These are phyloP conservation scores for Cheilosia grossa DNA, from an alignment of 2,888 invertebrate genomes.

Conservation along the genomic window DNA sequence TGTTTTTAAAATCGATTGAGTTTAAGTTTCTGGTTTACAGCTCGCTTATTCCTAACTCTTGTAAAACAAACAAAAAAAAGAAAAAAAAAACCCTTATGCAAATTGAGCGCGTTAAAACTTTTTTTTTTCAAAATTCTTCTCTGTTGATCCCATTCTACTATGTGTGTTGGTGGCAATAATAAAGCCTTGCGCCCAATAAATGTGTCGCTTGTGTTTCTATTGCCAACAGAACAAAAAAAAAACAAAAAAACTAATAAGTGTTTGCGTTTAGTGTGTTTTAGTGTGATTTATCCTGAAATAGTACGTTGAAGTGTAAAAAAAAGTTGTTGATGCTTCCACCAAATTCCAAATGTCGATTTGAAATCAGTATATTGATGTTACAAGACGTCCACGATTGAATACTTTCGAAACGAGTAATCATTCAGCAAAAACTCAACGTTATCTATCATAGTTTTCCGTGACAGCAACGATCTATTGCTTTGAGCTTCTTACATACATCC, in stretches of 20 bases:
- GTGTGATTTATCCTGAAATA: conserved; percentile 54
- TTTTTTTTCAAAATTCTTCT: conserved; percentile 26
- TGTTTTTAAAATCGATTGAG: conserved; percentile 19
- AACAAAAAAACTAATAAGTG: conserved; percentile 46
- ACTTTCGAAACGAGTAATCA: not conserved
- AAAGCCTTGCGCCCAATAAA: conserved; percentile 18
- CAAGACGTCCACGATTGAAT: not conserved
- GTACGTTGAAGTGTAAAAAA: conserved; percentile 16
- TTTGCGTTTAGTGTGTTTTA: conserved; percentile 52
- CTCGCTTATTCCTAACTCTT: conserved; percentile 41
- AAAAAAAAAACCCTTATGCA: not conserved
- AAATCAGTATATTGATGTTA: conserved; percentile 20
- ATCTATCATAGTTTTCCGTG: too few relatives aligned
- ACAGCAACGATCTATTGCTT: too few relatives aligned
- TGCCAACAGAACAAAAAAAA: conserved; percentile 12
- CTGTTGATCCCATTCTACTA: conserved; percentile 24
- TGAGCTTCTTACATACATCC: too few relatives aligned
- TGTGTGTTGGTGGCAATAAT: conserved; percentile 33
- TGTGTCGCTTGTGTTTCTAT: conserved; percentile 45
- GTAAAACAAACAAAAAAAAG: conserved; percentile 4
- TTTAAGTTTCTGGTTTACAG: conserved; percentile 32
- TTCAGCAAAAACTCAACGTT: too few relatives aligned
- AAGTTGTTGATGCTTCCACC: conserved; percentile 49
- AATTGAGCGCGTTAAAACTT: not conserved
- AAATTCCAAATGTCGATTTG: conserved; percentile 17